A percentile compares a stretch with the other conserved stretches of the same genome.
phyloP scores from a whole-genome alignment of 2,888 invertebrate genomes.

The Diarsia mendica region DNA sequence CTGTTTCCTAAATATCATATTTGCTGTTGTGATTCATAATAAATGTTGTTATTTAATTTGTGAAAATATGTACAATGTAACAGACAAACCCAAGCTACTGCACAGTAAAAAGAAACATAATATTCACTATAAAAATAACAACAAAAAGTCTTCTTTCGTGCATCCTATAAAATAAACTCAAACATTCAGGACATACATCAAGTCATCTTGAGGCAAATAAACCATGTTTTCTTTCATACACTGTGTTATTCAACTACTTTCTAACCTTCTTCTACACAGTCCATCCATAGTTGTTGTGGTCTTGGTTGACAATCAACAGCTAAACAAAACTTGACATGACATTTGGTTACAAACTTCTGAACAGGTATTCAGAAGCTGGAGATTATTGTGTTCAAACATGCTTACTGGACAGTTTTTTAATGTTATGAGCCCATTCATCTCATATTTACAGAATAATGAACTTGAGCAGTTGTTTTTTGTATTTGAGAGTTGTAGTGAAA shows the following conservation, averaged over 20 bases:
- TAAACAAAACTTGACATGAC: slow-evolving; percentile 17
- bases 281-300: not conserved
- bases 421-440: not conserved
- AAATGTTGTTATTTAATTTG: no score
- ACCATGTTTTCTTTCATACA: not conserved
- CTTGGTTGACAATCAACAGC: slow-evolving; percentile 14
- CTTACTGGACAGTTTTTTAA: not conserved
- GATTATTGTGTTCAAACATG: no score
- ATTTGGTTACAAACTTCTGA: slow-evolving; percentile 1
- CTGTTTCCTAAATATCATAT: not conserved
- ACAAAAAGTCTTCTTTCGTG: not conserved
- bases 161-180: not conserved
- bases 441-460: not conserved
- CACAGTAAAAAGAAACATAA: no score
- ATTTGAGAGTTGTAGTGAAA: no score
- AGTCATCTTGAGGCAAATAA: not conserved
- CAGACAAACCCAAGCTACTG: no score
- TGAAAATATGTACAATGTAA: not conserved
- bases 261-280: not conserved
- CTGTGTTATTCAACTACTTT: not conserved
- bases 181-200: not conserved
- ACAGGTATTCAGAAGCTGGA: not conserved
- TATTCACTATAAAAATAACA: no score
- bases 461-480: no score
- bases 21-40: not conserved